Evolutionary conservation across 1,140 invertebrate species (phyloP), one percentile per base, ranked within the genome.

Genomic region (Conopomorpha cramerella): DNA sequence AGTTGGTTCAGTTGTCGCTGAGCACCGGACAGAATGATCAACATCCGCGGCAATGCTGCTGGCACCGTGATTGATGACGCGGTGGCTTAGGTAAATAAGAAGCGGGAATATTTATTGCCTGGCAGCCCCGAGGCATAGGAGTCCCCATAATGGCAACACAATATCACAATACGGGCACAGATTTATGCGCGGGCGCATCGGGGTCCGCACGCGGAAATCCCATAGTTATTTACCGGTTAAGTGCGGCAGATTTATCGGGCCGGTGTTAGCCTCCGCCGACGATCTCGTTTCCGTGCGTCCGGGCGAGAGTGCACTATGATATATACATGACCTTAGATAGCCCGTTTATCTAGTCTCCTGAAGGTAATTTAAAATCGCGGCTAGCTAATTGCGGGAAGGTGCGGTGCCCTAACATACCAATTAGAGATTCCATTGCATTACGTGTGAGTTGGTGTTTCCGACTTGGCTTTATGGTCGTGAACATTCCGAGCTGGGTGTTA

Each of bases 221-320:
- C 66, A 68, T 68, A 65, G 68, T 74, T 74, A 74, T 74, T 74
- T 74, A 74, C 70, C 68, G 66, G 62, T 73, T 71, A 73, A 74
- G 62, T 63, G 66, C 68, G 60, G 68, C 66, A 71, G 68, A 74
- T 74, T 74, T 74, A 74, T 74, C 66, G 64, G 57, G n/a, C n/a
- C n/a, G n/a, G n/a, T n/a, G n/a, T n/a, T n/a, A n/a, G n/a, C n/a
- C 36, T 10, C 46, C 41, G 48, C 50, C 56, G 63, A 63, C 64
- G 62, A 65, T 68, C 66, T 67, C 47, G 55, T 65, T 65, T 59
- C 58, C 51, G n/a, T n/a, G n/a, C n/a, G n/a, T n/a, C n/a, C n/a
- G n/a, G n/a, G 44, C 36, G 48, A 50, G 43, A 60, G 43, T 54
- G 54, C 51, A 45, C 45, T 46, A 54, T 59, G 59, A 65, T 65